Percentiles rank a stretch among this genome's conserved stretches.
These are phyloP conservation scores for Sitophilus oryzae DNA, from an alignment of 1,140 invertebrate genomes.

Conservation along the genomic window DNA sequence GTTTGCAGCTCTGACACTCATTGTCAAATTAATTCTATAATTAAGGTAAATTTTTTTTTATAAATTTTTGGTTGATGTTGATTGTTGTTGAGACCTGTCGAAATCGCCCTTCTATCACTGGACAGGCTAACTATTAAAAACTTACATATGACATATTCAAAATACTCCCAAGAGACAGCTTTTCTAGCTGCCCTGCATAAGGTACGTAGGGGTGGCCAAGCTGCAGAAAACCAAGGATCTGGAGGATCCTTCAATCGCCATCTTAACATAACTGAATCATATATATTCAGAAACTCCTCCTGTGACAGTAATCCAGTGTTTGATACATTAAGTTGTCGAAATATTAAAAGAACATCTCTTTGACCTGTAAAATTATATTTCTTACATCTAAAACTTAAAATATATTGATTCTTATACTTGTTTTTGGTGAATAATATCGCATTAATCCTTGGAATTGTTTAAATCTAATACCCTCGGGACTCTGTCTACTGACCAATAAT, in stretches of 20 bases:
- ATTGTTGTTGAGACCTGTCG: no score
- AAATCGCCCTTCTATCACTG: no score
- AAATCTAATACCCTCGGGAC: conserved; percentile 62
- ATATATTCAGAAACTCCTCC: conserved; percentile 74
- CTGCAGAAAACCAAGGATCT: conserved; percentile 64
- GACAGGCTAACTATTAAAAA: no score
- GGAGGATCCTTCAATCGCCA: conserved; percentile 66
- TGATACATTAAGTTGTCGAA: conserved; percentile 69
- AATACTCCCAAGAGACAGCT: conserved; percentile 64
- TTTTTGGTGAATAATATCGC: conserved; percentile 69
- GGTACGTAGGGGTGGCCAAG: conserved; percentile 56
- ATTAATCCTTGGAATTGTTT: conserved; percentile 78
- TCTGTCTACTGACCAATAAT: conserved; percentile 66
- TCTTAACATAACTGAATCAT: conserved; percentile 64
- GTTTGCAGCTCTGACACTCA: no score
- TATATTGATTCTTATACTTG: no score
- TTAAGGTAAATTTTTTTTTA: no score
- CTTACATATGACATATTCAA: conserved; percentile 69
- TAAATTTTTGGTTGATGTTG: no score
- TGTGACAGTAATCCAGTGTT: conserved; percentile 58
- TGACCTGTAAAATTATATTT: conserved; percentile 52
- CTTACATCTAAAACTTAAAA: no score
- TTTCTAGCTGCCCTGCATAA: conserved; percentile 56
- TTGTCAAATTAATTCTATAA: no score
- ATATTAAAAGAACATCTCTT: conserved; percentile 75